phyloP scores from a whole-genome alignment of 2,888 invertebrate species.

The Parnassius smintheus region DNA sequence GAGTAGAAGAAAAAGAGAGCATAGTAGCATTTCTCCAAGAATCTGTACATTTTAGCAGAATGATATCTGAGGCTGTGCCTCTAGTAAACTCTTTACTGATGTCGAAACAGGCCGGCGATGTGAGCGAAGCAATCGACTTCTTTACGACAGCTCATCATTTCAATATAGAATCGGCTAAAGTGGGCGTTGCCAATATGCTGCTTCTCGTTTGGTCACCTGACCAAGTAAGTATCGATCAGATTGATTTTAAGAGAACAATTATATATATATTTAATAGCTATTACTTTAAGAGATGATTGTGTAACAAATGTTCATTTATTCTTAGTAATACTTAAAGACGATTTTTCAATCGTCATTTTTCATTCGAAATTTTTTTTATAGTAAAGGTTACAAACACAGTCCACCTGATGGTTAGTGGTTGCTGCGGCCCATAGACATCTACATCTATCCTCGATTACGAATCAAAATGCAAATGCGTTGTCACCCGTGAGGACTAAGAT shows the following conservation, averaged over 20 bases:
- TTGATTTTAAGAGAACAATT: not conserved
- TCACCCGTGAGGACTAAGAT: no score
- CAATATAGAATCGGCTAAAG: constrained; percentile 86
- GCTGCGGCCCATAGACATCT: no score
- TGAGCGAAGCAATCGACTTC: constrained; percentile 93
- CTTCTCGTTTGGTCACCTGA: constrained; percentile 91
- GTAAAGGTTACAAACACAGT: no score
- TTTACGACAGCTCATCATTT: constrained; percentile 91
- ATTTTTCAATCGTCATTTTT: no score
- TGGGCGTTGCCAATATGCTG: constrained; percentile 89
- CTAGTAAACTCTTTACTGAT: constrained; percentile 87
- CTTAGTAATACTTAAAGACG: no score
- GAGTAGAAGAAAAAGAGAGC: constrained; percentile 81
- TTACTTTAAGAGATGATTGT: no score
- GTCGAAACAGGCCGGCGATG: constrained; percentile 88
- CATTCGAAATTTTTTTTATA: no score
- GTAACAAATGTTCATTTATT: no score
- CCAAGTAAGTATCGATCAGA: constrained; percentile 61
- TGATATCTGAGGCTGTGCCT: constrained; percentile 70
- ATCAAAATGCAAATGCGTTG: no score
- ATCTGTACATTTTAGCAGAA: constrained; percentile 76
- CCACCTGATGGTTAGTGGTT: no score
- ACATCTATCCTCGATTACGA: no score
- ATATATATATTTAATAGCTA: no score
- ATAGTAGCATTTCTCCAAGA: constrained; percentile 87